Evolutionary conservation across 2,888 invertebrate species (phyloP).

Genomic region (Acanthosepion lycidas): DNA sequence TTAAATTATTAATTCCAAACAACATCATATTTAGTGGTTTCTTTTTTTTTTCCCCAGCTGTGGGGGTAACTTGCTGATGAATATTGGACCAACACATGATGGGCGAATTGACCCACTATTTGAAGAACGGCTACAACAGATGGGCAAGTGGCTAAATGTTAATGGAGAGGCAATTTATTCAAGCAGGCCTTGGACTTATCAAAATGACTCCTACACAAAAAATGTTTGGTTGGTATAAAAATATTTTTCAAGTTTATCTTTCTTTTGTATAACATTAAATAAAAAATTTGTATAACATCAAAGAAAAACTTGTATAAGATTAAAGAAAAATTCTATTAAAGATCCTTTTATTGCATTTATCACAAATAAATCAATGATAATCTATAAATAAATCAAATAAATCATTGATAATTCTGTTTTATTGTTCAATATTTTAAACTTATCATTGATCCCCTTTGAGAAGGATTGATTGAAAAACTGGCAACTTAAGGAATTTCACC

Average conservation of each 20-base stretch:
- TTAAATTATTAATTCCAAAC: background rate
- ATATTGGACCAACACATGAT: slow-evolving; percentile 90
- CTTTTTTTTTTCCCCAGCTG: slow-evolving; percentile 61
- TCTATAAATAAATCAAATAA: no score
- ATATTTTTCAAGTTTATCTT: background rate
- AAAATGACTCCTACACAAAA: slow-evolving; percentile 82
- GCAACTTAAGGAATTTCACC: no score
- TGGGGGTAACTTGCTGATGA: slow-evolving; percentile 83
- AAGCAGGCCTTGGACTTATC: slow-evolving; percentile 84
- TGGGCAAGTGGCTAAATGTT: slow-evolving; percentile 86
- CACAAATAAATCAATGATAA: no score
- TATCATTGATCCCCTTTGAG: no score
- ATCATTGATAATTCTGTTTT: no score
- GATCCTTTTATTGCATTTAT: no score
- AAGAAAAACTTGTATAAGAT: no score
- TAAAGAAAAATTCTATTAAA: no score
- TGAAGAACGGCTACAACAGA: slow-evolving; percentile 84
- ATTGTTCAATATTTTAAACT: no score
- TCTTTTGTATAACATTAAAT: background rate
- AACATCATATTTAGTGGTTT: no score
- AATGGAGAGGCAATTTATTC: slow-evolving; percentile 91
- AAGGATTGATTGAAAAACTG: no score
- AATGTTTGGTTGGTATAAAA: slow-evolving; percentile 80
- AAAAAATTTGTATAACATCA: background rate
- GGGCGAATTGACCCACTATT: slow-evolving; percentile 89